These are phyloP conservation scores for Charanyca ferruginea DNA, from an alignment of 2,888 invertebrate genomes.

Conservation along the genomic window DNA sequence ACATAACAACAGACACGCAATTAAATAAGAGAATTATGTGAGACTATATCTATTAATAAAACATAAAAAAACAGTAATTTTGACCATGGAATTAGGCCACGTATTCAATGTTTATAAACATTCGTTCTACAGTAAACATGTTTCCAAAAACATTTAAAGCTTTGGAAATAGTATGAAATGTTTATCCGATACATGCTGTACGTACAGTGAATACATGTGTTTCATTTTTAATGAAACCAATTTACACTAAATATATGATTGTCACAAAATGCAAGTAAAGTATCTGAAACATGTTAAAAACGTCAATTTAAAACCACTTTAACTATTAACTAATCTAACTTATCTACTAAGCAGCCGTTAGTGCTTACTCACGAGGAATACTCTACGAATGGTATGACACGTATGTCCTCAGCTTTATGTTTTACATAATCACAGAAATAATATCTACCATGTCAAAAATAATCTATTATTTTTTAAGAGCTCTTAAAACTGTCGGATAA, in stretches of 20 bases:
- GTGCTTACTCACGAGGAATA: conserved; percentile 38
- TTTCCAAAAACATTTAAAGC: not conserved
- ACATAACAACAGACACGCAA: not conserved
- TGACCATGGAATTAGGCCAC: not conserved
- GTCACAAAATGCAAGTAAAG: conserved; percentile 30
- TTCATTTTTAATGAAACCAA: no score
- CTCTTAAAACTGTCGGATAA: not conserved
- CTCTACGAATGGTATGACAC: conserved; percentile 1
- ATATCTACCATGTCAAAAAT: conserved; percentile 36
- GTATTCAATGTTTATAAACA: not conserved
- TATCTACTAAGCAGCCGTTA: conserved; percentile 57
- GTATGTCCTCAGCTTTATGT: conserved; percentile 22
- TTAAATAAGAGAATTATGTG: not conserved
- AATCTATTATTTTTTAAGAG: conserved; percentile 9
- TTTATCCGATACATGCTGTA: no score
- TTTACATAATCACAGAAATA: conserved; percentile 72
- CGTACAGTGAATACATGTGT: no score
- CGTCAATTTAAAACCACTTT: conserved; percentile 18
- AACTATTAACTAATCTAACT: conserved; percentile 22
- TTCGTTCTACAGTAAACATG: not conserved
- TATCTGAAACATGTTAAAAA: conserved; percentile 7
- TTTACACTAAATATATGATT: not conserved
- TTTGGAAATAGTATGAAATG: not conserved
- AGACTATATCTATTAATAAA: not conserved
- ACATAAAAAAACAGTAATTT: no score